Evolutionary conservation across 2,888 invertebrate species (phyloP), one percentile per base, ranked within the genome.

Genomic region (Drosophila acutilabella): DNA sequence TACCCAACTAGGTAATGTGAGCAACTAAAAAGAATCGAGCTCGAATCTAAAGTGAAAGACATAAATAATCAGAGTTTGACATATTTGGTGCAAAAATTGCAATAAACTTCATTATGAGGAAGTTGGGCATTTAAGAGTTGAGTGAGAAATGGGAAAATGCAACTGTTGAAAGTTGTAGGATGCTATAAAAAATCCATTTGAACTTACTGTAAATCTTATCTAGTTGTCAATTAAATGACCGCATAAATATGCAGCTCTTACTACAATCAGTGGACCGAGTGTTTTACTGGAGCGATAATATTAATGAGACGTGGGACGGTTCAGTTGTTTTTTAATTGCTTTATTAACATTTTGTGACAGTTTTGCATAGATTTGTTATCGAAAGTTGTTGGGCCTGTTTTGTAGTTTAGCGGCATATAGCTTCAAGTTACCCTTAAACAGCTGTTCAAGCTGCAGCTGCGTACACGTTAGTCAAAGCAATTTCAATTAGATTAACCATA

Each of bases 261-360:
- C 14, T 16, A n/a, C 14, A 18, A 16, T 33, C 41, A 45, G 50
- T 64, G 45, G 51, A 7, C 6, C 7, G 20, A n/a, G 71, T 60
- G 26, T 33, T 36, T 36, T 10, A 54, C 16, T 40, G 4, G 18
- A 50, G 26, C 36, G 26, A 48, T 26, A 33, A 20, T 10, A 40
- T n/a, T 20, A 16, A 13, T 54, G 14, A 45, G 10, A 40, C 20
- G 30, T 59, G 40, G 40, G 40, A n/a, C 48, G 64, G 42, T 54
- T 58, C 52, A 41, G 18, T 33, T 36, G 48, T 51, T 64, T 33
- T 65, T 33, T 65, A 77, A 82, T 80, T 56, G 64, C 67, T 77
- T 82, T 30, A 80, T 81, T 81, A 74, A 70, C 75, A 84, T 78
- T 64, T 66, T 60, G 54, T 38, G 59, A 72, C 71, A 65, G 45